Conservation (phyloP, 35 echinoderm and acorn worm species). For the Ophiothrix spiculata region DNA sequence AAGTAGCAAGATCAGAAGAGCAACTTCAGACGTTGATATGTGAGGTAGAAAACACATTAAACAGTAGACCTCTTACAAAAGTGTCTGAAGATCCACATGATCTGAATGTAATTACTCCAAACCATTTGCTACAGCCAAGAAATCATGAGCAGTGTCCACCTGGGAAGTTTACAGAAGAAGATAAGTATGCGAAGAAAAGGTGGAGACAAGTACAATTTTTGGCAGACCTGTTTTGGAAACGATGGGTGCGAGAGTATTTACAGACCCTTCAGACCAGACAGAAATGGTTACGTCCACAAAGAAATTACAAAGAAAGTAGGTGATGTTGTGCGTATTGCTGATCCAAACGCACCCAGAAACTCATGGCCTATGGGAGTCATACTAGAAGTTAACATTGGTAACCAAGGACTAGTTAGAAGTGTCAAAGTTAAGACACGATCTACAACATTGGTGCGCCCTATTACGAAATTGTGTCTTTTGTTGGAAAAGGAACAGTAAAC, state of each 20-base stretch:
- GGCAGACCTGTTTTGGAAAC: slow-evolving; percentile 54
- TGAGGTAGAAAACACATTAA: slow-evolving; percentile 49
- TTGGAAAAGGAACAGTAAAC: no score
- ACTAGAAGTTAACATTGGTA: slow-evolving; percentile 20
- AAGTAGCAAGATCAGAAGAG: slow-evolving; percentile 69
- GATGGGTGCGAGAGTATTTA: slow-evolving; percentile 57
- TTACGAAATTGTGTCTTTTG: slow-evolving; percentile 20
- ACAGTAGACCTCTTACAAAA: slow-evolving; percentile 36
- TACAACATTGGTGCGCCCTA: slow-evolving; percentile 6
- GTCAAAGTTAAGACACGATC: slow-evolving; percentile 23
- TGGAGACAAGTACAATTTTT: slow-evolving; percentile 74
- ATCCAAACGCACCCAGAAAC: slow-evolving; percentile 18
- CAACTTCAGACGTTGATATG: slow-evolving; percentile 50
- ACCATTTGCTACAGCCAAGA: slow-evolving; percentile 35
- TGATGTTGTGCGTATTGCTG: slow-evolving; percentile 32
- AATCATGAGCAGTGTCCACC: background rate
- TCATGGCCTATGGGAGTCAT: slow-evolving; percentile 33
- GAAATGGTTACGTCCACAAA: slow-evolving; percentile 29
- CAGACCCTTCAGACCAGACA: slow-evolving; percentile 40
- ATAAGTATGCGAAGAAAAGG: slow-evolving; percentile 35
- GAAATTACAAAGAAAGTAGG: slow-evolving; percentile 21
- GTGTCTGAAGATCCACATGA: slow-evolving; percentile 59
- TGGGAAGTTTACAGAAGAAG: slow-evolving; percentile 28
- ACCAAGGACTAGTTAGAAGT: slow-evolving; percentile 22
- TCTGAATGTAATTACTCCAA: slow-evolving; percentile 45